A percentile compares a stretch with the other conserved stretches of the same genome.
Conservation (phyloP, 2,888 invertebrate genomes). For the Poecilobothrus nobilitatus region DNA sequence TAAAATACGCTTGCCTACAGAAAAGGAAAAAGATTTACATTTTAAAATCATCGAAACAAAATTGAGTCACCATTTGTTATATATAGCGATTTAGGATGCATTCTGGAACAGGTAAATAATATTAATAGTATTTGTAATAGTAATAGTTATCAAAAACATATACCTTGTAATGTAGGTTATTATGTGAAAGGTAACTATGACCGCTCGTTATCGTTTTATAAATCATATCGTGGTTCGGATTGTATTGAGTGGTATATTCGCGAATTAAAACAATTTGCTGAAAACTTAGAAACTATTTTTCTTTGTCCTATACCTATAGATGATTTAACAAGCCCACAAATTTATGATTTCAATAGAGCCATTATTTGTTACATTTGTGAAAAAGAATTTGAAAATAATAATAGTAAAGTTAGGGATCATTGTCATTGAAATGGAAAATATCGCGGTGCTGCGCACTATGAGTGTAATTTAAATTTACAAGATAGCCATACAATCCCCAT, state of each 20-base stretch:
- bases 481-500: constrained; percentile 21
- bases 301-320: constrained; percentile 3
- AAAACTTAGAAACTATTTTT: background rate
- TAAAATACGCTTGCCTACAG: constrained; percentile 1
- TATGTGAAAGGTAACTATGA: too few relatives aligned
- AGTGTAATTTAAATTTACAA: constrained; percentile 24
- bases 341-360: constrained; percentile 7
- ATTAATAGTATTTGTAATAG: background rate
- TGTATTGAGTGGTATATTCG: background rate
- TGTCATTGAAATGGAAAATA: too few relatives aligned
- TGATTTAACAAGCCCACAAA: constrained; percentile 12
- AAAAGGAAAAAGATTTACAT: background rate
- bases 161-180: too few relatives aligned
- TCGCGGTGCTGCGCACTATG: too few relatives aligned
- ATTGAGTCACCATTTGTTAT: constrained; percentile 8
- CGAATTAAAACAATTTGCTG: background rate
- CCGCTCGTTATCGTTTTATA: too few relatives aligned
- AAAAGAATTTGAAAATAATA: too few relatives aligned
- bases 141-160: too few relatives aligned
- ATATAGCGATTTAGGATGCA: constrained; percentile 11
- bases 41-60: constrained; percentile 2
- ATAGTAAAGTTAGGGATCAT: too few relatives aligned
- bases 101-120: background rate
- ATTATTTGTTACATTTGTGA: too few relatives aligned
- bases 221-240: background rate